Conservation (phyloP, 2,113 vertebrate species). For the Aepyceros melampus region DNA sequence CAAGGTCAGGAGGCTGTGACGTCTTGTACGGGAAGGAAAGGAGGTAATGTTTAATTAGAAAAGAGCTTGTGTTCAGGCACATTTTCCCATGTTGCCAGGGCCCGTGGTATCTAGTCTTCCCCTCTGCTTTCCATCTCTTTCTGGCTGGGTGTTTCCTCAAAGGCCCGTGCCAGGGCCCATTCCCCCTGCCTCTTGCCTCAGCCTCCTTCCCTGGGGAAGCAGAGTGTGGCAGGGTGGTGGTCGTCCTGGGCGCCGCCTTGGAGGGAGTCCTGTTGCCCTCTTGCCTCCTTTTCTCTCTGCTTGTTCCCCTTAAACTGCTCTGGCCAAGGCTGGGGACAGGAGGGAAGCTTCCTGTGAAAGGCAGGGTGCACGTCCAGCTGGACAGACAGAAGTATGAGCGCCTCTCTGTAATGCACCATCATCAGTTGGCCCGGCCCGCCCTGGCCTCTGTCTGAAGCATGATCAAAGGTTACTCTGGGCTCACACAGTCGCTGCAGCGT, state of each 20-base stretch:
- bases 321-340: neutral
- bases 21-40: neutral
- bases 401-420: neutral
- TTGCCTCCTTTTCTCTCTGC: neutral
- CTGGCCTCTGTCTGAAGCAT: neutral
- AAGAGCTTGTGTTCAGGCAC: neutral
- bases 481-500: neutral
- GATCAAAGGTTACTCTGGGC: neutral
- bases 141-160: neutral
- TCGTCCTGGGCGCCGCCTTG: neutral
- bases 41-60: neutral
- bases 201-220: neutral
- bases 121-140: neutral
- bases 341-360: neutral
- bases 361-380: fast-evolving
- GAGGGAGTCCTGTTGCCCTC: neutral
- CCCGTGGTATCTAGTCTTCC: fast-evolving
- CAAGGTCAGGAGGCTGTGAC: neutral
- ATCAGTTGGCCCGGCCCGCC: neutral
- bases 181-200: neutral
- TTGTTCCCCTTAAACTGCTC: neutral
- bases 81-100: neutral
- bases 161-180: neutral
- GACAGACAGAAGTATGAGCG: neutral
- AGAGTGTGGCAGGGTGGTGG: neutral